phyloP scores from a whole-genome alignment of 1,140 invertebrate species.

The Nasonia vitripennis region DNA sequence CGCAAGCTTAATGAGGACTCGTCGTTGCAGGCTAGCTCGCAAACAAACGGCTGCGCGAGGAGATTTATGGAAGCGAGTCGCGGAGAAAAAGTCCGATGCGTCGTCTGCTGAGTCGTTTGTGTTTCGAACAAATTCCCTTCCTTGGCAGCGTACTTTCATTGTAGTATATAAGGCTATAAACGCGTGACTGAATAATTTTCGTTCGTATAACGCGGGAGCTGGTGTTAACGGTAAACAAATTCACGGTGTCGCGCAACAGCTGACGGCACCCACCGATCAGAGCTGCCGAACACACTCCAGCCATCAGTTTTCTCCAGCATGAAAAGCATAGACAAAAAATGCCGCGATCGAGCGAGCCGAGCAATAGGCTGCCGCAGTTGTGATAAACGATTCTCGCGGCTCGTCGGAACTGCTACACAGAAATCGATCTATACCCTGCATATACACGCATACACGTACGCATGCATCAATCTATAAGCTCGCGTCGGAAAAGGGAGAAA shows the following conservation, averaged over 20 bases:
- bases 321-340: neutral
- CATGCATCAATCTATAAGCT: no score
- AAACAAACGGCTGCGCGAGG: constrained; percentile 51
- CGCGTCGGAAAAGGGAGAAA: neutral
- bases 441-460: neutral
- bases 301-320: neutral
- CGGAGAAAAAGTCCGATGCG: neutral
- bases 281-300: no score
- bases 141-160: no score
- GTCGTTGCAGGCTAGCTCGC: constrained; percentile 41
- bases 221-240: no score
- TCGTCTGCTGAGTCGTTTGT: neutral
- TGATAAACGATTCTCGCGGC: constrained; percentile 58
- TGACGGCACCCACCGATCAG: no score
- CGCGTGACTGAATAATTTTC: no score
- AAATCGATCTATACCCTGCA: neutral
- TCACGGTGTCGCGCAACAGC: no score
- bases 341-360: neutral
- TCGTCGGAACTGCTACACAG: constrained; percentile 29
- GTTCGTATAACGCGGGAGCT: no score
- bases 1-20: constrained; percentile 59
- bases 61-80: neutral
- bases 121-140: no score
- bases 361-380: constrained; percentile 52
- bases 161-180: no score